Evolutionary conservation across 2,113 vertebrate genomes (phyloP), one percentile per base, ranked within the genome.

Genomic region (Nothobranchius furzeri): DNA sequence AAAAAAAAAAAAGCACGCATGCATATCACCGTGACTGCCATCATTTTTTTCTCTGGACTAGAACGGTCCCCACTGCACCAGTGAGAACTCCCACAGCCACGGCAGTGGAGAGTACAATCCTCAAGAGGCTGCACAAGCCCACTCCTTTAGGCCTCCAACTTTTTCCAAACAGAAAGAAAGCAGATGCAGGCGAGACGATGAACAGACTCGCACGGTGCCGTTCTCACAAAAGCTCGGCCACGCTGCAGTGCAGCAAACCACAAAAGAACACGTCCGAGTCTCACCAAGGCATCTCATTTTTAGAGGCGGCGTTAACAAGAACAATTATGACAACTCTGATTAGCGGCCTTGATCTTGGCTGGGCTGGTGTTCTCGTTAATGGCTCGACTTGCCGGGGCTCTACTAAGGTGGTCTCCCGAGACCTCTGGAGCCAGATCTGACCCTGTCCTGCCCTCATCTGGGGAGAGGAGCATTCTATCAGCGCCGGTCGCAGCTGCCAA

Each of bases 401-500:
- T 30, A 79, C 85, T 80, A 88, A 89, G 90, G 87, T 89, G 83
- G 81, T 88, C 90, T 81, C 78, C 60, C 0, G 67, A 79, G 89
- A 84, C 81, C 85, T 77, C 69, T 66, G 79, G 87, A 86, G 73
- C 78, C 78, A 78, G 77, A 74, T 82, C 75, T 88, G 88, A 91
- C 90, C 90, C 88, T 42, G 75, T 64, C 72, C 82, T 79, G 83
- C 85, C 82, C 89, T 90, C 84, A 78, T 90, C 81, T 83, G 75
- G 80, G 75, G 70, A 72, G 66, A 85, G 65, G 75, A 72, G 62
- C 73, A 88, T 85, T 86, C 86, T 81, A 82, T 89, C 85, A 87
- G 78, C 66, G n/a, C 76, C 78, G 59, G 30, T 49, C 78, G 88
- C 88, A 92, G 90, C 89, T 93, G 92, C 92, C 92, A 91, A 89